These are phyloP conservation scores for Molossus molossus DNA, from an alignment of 2,797 vertebrate species.

Conservation along the genomic window DNA sequence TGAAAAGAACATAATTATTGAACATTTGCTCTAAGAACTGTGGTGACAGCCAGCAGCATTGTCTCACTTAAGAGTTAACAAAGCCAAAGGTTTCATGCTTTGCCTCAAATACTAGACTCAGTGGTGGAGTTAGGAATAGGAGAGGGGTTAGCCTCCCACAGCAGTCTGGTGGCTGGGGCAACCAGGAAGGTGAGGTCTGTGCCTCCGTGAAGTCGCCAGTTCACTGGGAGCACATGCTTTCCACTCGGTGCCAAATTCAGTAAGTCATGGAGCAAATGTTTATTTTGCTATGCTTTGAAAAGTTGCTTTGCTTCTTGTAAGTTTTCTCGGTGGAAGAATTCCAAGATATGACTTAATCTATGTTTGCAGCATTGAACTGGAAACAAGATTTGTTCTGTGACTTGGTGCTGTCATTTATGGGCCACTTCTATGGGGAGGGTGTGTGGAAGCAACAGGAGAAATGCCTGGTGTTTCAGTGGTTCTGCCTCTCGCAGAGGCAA, in stretches of 20 bases:
- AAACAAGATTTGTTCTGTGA: conserved; percentile 72
- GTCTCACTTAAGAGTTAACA: neutral
- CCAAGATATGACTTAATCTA: conserved; percentile 79
- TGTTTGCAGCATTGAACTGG: conserved; percentile 71
- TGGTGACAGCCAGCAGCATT: conserved; percentile 31
- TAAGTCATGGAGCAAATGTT: conserved; percentile 74
- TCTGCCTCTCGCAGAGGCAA: neutral
- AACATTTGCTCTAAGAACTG: conserved; percentile 28
- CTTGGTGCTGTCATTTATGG: conserved; percentile 62
- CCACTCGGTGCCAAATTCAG: conserved; percentile 51
- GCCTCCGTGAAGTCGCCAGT: conserved; percentile 6
- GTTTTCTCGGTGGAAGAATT: conserved; percentile 71
- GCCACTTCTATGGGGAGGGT: conserved; percentile 40
- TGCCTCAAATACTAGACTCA: neutral
- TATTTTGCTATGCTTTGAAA: conserved; percentile 81
- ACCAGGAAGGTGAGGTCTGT: conserved; percentile 43
- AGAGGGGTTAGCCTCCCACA: neutral
- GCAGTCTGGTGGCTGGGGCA: conserved; percentile 35
- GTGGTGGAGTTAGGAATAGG: neutral
- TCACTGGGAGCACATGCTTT: conserved; percentile 72
- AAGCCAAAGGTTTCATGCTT: conserved; percentile 8
- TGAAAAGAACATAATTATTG: conserved; percentile 62
- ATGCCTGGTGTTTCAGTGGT: neutral
- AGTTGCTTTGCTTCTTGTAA: conserved; percentile 81
- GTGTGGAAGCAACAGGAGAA: neutral